Base-by-base conservation (phyloP, 2,113 vertebrate genomes). In the Chionomys nivalis region DNA sequence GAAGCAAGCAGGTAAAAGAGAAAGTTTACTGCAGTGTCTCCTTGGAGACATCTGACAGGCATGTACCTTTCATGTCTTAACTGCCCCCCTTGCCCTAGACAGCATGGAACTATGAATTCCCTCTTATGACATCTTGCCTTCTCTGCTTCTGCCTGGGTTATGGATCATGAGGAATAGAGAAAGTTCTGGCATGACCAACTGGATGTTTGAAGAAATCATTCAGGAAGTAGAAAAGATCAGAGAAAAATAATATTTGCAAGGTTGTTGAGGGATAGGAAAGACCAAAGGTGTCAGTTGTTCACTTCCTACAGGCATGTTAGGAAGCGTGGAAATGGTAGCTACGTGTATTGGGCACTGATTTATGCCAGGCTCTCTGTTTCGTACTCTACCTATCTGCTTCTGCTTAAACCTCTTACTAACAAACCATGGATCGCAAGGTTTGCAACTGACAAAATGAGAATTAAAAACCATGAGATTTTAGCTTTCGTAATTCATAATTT, bases 401-500 rank as follows among this genome's bases (percentile, higher is more conserved):
- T 36, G 2, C 85, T 88, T 86, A 78, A 85, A 86, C 11, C 17
- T 94, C 26, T 90, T 23, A 85, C 47, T 77, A 87, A 24, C 42
- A 77, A 87, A 33, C 13, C 1, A 21, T 21, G 17, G 17, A 33
- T 95, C 52, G 95, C 75, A 66, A 4, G 61, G 47, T 65, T 61
- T 88, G 0, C 66, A 87, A 93, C 14, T 70, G 66, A 8, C 86
- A 92, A 47, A 73, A 8, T 10, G 52, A 17, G 6, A 94, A 79
- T 66, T n/a, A 97, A 70, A 61, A 97, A 76, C 17, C 78, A 47
- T 79, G 12, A 4, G 70, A 70, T 93, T 96, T 89, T 93, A 90
- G 24, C n/a, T 95, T 95, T 31, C 12, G 61, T 61, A 92, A 24
- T 39, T 86, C 42, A 89, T 73, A 52, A 36, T 92, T 89, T 89